Conservation (phyloP, 2,888 invertebrate genomes). For the Chorisops tibialis region DNA sequence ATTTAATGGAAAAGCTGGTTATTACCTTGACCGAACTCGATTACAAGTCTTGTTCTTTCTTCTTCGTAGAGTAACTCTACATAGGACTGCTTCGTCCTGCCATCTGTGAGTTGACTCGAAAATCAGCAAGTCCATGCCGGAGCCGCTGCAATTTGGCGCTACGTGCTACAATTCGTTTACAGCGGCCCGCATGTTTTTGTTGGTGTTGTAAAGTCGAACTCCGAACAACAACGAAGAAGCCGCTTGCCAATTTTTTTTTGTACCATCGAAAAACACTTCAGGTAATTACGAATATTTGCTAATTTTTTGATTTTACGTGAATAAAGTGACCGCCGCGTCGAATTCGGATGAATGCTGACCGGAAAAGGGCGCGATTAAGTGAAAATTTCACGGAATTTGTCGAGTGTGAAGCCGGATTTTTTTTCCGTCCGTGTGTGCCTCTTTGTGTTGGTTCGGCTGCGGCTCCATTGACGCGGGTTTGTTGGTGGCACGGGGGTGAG, state of each 20-base stretch:
- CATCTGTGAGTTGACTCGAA: too few relatives aligned
- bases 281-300: conserved; percentile 11
- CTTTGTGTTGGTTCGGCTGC: conserved; percentile 21
- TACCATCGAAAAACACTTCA: conserved; percentile 9
- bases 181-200: neutral
- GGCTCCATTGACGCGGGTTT: neutral
- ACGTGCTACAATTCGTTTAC: too few relatives aligned
- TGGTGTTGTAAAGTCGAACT: neutral
- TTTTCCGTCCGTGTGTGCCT: neutral
- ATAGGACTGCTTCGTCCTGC: too few relatives aligned
- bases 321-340: neutral
- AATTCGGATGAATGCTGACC: neutral
- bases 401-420: conserved; percentile 7
- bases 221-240: neutral
- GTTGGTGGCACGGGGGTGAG: conserved; percentile 2
- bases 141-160: neutral
- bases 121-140: too few relatives aligned
- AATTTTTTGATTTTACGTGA: neutral
- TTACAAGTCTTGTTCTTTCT: too few relatives aligned
- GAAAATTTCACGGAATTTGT: conserved; percentile 12
- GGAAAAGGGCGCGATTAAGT: neutral
- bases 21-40: too few relatives aligned
- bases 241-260: conserved; percentile 9
- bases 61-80: too few relatives aligned
- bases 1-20: too few relatives aligned